phyloP scores from a whole-genome alignment of 2,888 invertebrate species.

The Campoplex capitator region DNA sequence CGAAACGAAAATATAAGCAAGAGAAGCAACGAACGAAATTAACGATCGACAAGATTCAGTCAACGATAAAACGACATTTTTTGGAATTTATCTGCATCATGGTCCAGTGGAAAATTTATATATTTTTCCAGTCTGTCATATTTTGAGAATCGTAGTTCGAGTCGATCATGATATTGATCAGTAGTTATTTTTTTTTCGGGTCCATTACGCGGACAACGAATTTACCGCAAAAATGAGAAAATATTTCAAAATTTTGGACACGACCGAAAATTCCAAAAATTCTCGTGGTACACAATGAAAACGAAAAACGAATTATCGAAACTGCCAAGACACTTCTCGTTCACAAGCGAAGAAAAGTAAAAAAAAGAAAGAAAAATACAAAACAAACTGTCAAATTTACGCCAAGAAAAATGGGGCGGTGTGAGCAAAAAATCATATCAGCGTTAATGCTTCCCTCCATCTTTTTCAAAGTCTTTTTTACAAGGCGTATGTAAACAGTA shows the following conservation, averaged over 20 bases:
- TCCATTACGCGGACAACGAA: neutral
- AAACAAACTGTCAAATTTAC: neutral
- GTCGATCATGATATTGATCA: neutral
- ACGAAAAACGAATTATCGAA: constrained; percentile 58
- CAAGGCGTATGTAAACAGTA: constrained; percentile 37
- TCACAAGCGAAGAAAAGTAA: constrained; percentile 28
- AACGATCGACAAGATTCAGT: neutral
- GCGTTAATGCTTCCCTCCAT: constrained; percentile 31
- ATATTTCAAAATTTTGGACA: neutral
- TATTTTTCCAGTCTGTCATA: neutral
- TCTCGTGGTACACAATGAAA: constrained; percentile 45
- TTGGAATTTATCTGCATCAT: neutral
- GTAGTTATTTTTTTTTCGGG: neutral
- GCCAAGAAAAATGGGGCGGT: constrained; percentile 6
- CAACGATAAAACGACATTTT: constrained; percentile 8
- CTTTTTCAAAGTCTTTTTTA: constrained; percentile 62
- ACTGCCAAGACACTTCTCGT: constrained; percentile 59
- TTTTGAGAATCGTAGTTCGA: neutral
- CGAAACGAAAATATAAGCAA: neutral
- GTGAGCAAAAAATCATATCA: constrained; percentile 54
- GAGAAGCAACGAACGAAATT: constrained; percentile 32
- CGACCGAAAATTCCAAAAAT: neutral
- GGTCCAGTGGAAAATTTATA: neutral
- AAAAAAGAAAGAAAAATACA: neutral
- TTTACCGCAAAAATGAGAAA: neutral